These are phyloP conservation scores for Rhynchonycteris naso DNA, from an alignment of 2,797 vertebrate genomes.

Conservation along the genomic window DNA sequence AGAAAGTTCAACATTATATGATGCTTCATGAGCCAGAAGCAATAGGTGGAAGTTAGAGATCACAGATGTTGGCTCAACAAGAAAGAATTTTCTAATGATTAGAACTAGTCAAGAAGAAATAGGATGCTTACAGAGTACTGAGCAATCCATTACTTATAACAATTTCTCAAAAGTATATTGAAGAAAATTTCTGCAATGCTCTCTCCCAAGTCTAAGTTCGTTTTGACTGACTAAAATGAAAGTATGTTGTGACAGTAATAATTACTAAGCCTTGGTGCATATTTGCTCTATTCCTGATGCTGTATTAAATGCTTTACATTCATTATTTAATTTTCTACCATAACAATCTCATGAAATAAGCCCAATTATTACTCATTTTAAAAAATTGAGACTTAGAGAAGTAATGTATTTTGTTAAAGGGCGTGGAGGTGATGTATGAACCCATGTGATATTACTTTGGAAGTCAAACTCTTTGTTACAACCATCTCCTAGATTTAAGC, in stretches of 20 bases:
- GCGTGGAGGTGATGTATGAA: not conserved
- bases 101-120: slow-evolving; percentile 23
- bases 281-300: not conserved
- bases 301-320: not conserved
- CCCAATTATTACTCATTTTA: not conserved
- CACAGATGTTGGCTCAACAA: not conserved
- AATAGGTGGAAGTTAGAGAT: slow-evolving; percentile 8
- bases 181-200: not conserved
- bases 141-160: not conserved
- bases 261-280: not conserved
- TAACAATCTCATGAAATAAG: not conserved
- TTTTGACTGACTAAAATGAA: not conserved
- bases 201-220: not conserved
- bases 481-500: not conserved
- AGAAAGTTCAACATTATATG: not conserved
- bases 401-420: not conserved
- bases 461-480: not conserved
- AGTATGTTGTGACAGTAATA: not conserved
- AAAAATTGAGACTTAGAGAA: not conserved
- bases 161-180: not conserved
- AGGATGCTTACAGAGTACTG: not conserved
- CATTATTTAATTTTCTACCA: not conserved
- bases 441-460: not conserved
- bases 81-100: slow-evolving; percentile 19
- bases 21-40: not conserved